Conservation (phyloP, 30 jellyfish, hydroid and myxozoan genomes). For the Aurelia sp. region DNA sequence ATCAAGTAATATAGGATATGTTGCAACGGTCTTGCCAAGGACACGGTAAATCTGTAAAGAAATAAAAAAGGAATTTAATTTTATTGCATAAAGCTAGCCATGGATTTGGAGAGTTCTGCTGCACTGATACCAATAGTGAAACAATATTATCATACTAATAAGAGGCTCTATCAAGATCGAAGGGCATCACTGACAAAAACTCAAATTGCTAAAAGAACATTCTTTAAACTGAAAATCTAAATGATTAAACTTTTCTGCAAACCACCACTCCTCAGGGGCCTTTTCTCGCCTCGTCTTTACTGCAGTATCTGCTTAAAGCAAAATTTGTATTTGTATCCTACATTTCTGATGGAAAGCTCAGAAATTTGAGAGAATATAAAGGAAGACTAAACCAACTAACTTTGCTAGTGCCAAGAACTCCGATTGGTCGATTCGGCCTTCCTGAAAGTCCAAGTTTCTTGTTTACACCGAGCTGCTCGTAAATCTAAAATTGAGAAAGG, state of each 20-base stretch:
- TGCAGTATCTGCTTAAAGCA: too few relatives aligned
- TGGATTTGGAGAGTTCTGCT: too few relatives aligned
- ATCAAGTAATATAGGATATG: constrained; percentile 94
- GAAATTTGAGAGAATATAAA: not conserved
- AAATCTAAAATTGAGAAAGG: constrained; percentile 41
- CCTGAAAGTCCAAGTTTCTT: constrained; percentile 84
- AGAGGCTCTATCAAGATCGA: too few relatives aligned
- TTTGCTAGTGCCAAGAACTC: constrained; percentile 96
- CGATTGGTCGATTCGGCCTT: constrained; percentile 98
- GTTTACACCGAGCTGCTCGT: constrained; percentile 91
- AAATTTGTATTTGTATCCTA: too few relatives aligned
- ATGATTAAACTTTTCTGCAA: too few relatives aligned
- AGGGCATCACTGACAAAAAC: too few relatives aligned
- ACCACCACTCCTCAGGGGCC: too few relatives aligned
- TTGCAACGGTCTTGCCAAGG: constrained; percentile 95
- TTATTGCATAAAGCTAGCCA: not conserved
- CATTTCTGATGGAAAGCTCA: not conserved
- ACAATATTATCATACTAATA: too few relatives aligned
- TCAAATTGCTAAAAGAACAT: too few relatives aligned
- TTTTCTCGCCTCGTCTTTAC: too few relatives aligned
- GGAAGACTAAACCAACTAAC: constrained; percentile 5
- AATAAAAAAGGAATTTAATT: not conserved
- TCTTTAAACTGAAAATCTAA: too few relatives aligned
- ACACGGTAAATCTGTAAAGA: constrained; percentile 83
- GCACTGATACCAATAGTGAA: too few relatives aligned